A percentile compares a stretch with the other conserved stretches of the same genome.
Evolutionary conservation across 2,797 vertebrate genomes (phyloP).

Genomic region (Psittacula derbiana): DNA sequence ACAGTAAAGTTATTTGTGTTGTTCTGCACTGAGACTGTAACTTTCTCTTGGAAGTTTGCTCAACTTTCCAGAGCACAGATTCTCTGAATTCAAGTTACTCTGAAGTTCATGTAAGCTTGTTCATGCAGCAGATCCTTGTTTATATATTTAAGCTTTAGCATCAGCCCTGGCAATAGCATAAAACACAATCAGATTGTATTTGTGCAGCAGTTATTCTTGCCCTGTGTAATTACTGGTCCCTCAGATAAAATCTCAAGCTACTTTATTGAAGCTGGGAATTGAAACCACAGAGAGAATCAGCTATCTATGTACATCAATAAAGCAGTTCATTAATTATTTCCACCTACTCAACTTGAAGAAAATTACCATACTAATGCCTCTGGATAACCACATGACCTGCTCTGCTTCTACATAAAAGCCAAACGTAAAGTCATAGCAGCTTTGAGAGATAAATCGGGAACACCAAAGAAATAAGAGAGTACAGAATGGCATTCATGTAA

Average conservation of each 20-base stretch:
- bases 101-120: background rate
- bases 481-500: constrained; percentile 18
- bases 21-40: background rate
- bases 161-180: constrained; percentile 8
- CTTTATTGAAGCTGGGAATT: constrained; percentile 77
- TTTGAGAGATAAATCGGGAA: constrained; percentile 17
- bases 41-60: background rate
- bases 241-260: constrained; percentile 72
- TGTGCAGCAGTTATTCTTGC: constrained; percentile 73
- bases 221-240: constrained; percentile 58
- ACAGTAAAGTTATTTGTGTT: background rate
- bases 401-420: constrained; percentile 49
- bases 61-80: background rate
- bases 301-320: constrained; percentile 76
- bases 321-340: constrained; percentile 80
- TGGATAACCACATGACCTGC: constrained; percentile 52
- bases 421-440: constrained; percentile 30
- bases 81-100: background rate
- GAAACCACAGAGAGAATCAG: constrained; percentile 67
- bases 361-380: constrained; percentile 68
- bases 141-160: constrained; percentile 38
- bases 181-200: constrained; percentile 52
- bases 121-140: constrained; percentile 6
- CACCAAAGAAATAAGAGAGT: constrained; percentile 5
- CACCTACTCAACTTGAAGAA: constrained; percentile 59